Base-by-base conservation (phyloP, 2,888 invertebrate species). In the Cyrtodaria siliqua region DNA sequence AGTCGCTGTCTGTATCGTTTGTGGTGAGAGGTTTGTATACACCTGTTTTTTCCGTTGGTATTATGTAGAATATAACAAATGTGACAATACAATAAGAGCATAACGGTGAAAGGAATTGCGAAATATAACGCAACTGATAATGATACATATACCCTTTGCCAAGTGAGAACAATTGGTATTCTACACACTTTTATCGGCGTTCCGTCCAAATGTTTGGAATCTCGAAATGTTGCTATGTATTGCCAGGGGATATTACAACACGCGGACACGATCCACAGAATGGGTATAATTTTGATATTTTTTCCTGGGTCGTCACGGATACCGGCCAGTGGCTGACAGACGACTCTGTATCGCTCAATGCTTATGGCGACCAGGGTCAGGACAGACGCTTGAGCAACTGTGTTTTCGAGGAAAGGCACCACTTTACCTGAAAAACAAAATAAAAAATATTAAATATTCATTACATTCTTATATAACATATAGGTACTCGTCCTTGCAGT, bases 331-430 rank as follows among this genome's bases (percentile, higher is more conserved):
- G 98, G 98, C 91, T 97, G 96, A 93, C 97, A 98, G 91, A 98
- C 97, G 78, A 97, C 98, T 93, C 96, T 96, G 94, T 96, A 97
- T 33, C 97, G 95, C 93, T 98, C 98, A 93, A 98, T 97, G 59
- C 97, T 97, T 93, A 98, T 98, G 69, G 97, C 97, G 88, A 98
- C 94, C 88, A 98, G 97, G 44, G 98, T 98, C 59, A 98, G 94
- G 2, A 98, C 97, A 33, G 97, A 97, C 26, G 97, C 97, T 92
- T 97, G 97, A 1, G 97, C 97, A 24, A 98, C 97, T 0, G 97
- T 96, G 91, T 97, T 94, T 94, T 98, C 98, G 70, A 98, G 96
- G 92, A 97, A 98, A 1, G 98, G 97, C 4, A 98, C 97, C 20
- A 97, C 96, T 92, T 97, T 96, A 94, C 98, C 98, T 98, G 95